These are phyloP conservation scores for Amblyraja radiata DNA, from an alignment of 2,797 vertebrate genomes.

Conservation along the genomic window DNA sequence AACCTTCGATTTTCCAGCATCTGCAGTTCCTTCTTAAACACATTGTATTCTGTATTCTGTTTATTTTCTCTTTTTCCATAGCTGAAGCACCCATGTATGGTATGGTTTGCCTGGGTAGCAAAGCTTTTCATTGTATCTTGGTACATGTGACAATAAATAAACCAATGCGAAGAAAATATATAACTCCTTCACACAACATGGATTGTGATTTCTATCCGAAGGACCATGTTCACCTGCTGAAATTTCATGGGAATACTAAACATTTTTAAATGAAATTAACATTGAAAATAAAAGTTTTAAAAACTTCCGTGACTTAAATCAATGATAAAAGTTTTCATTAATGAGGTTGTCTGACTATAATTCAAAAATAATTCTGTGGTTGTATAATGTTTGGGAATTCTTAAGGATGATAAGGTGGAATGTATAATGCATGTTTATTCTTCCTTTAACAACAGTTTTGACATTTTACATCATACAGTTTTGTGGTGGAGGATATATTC, in stretches of 20 bases:
- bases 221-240: no score
- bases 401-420: not conserved
- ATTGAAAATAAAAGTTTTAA: not conserved
- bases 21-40: no score
- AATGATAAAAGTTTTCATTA: not conserved
- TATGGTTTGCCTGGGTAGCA: no score
- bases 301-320: not conserved
- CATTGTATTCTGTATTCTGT: no score
- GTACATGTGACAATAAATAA: no score
- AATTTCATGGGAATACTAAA: not conserved
- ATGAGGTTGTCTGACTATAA: not conserved
- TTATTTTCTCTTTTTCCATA: no score
- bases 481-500: no score
- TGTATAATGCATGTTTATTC: not conserved
- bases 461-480: not conserved
- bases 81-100: no score
- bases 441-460: not conserved
- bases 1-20: no score
- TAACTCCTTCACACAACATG: not conserved
- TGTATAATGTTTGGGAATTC: not conserved
- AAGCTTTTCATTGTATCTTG: no score
- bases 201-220: not conserved
- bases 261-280: not conserved
- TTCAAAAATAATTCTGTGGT: not conserved
- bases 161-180: not conserved